phyloP scores from a whole-genome alignment of 2,888 invertebrate species.

The Epistrophella euchroma region DNA sequence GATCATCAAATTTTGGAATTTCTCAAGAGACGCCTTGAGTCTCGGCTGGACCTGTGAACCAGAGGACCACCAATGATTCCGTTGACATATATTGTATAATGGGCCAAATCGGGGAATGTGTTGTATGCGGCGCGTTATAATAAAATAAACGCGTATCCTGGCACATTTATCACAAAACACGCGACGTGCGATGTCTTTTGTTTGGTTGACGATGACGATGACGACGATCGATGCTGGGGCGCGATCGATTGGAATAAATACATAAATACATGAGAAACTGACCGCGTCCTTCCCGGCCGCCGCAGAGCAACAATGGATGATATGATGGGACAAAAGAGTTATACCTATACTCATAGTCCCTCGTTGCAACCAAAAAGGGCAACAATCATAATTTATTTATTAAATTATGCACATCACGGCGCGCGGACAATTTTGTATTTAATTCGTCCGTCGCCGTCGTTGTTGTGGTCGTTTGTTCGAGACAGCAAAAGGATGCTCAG shows the following conservation, averaged over 20 bases:
- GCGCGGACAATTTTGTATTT: slow-evolving; percentile 51
- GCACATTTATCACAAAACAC: slow-evolving; percentile 83
- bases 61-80: slow-evolving; percentile 68
- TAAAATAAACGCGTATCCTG: slow-evolving; percentile 83
- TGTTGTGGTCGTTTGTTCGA: slow-evolving; percentile 24
- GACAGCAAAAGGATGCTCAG: slow-evolving; percentile 51
- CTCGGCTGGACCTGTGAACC: background rate
- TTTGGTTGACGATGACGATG: slow-evolving; percentile 11
- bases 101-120: slow-evolving; percentile 66
- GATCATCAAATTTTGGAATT: slow-evolving; percentile 72
- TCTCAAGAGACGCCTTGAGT: slow-evolving; percentile 66
- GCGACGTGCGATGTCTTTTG: slow-evolving; percentile 51
- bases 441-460: slow-evolving; percentile 10
- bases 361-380: slow-evolving; percentile 55
- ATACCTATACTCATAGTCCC: background rate
- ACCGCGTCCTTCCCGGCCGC: background rate
- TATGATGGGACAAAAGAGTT: background rate
- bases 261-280: slow-evolving; percentile 77
- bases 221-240: slow-evolving; percentile 26
- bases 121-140: slow-evolving; percentile 80
- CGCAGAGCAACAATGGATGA: no score
- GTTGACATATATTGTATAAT: slow-evolving; percentile 75
- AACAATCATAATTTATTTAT: slow-evolving; percentile 77
- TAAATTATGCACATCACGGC: slow-evolving; percentile 78
- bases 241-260: slow-evolving; percentile 76